Conservation (phyloP, 2,888 invertebrate species). For the Polydrusus pterygomalis region DNA sequence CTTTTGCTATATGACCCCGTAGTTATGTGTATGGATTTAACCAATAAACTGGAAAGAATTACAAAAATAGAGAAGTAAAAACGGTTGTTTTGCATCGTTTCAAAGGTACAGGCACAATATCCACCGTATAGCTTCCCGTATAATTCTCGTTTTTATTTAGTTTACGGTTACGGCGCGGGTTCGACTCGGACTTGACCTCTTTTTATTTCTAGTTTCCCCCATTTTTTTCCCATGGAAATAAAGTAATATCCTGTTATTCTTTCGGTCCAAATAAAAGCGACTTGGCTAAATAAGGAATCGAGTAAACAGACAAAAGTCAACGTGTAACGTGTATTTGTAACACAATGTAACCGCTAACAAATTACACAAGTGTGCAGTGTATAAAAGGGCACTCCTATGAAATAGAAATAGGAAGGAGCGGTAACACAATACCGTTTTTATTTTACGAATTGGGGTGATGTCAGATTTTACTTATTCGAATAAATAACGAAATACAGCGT, state of each 20-base stretch:
- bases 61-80: no score
- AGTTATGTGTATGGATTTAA: no score
- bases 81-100: no score
- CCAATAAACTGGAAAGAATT: no score
- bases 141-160: no score
- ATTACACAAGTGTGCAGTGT: conserved; percentile 31
- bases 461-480: neutral
- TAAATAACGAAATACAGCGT: neutral
- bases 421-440: conserved; percentile 37
- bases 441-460: conserved; percentile 16
- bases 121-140: no score
- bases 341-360: conserved; percentile 34
- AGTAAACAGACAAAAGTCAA: conserved; percentile 33
- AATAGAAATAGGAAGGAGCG: conserved; percentile 36
- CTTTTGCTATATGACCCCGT: no score
- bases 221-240: conserved; percentile 1
- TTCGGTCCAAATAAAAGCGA: conserved; percentile 25
- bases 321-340: conserved; percentile 27
- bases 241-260: conserved; percentile 22
- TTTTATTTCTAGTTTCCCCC: conserved; percentile 12
- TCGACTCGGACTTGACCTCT: neutral
- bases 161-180: no score
- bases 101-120: no score
- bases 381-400: conserved; percentile 35
- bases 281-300: conserved; percentile 33